Conservation (phyloP, 1,140 invertebrate species). For the Wiebesia pumilae region DNA sequence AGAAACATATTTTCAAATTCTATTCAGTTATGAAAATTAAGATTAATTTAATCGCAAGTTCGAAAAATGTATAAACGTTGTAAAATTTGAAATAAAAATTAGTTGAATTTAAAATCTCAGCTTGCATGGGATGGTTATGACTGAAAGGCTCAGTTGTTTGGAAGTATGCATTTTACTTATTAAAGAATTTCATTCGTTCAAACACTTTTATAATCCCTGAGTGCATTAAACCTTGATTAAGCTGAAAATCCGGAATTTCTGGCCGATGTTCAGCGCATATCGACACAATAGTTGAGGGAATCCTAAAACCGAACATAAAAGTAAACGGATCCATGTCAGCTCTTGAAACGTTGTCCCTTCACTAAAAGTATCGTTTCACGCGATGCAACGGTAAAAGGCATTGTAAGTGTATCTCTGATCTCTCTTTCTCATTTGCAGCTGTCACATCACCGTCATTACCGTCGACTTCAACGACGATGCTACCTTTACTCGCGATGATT, state of each 20-base stretch:
- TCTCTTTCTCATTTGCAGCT: background rate
- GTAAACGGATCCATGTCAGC: background rate
- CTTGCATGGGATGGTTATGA: background rate
- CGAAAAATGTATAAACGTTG: too few species aligned
- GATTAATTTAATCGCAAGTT: too few species aligned
- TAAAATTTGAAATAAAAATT: too few species aligned
- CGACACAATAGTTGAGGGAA: background rate
- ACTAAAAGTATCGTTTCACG: background rate
- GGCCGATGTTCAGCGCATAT: background rate
- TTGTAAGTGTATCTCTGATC: too few species aligned
- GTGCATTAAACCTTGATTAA: background rate
- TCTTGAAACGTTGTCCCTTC: background rate
- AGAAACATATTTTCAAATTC: too few species aligned
- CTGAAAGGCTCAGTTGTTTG: background rate
- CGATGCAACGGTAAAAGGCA: background rate
- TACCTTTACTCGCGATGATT: background rate
- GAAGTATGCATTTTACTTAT: too few species aligned
- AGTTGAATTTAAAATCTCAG: too few species aligned
- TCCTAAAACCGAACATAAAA: background rate
- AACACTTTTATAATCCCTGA: background rate
- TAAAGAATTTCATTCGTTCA: background rate
- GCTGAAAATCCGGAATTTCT: background rate
- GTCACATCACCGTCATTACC: background rate
- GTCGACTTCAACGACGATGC: background rate
- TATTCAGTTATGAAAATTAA: too few species aligned